Conservation (phyloP, 1,140 invertebrate genomes). For the Piezodorus guildinii region DNA sequence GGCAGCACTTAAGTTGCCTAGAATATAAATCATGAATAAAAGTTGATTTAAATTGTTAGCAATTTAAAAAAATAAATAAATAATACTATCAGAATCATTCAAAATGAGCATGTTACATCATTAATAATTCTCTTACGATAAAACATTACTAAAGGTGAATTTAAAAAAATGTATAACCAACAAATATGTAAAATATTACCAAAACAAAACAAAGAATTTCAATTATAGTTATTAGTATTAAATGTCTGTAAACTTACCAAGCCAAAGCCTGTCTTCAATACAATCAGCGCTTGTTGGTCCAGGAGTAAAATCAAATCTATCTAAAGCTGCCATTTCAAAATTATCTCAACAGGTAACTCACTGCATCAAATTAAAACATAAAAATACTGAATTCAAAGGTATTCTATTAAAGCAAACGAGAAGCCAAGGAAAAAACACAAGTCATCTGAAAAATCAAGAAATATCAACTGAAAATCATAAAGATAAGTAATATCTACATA, state of each 20-base stretch:
- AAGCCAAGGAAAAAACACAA: no score
- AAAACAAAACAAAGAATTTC: no score
- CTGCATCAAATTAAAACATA: no score
- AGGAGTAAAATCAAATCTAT: slow-evolving; percentile 43
- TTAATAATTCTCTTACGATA: neutral
- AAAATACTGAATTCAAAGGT: no score
- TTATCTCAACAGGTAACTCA: no score
- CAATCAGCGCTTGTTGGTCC: slow-evolving; percentile 51
- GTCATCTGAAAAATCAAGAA: no score
- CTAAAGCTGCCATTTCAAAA: neutral
- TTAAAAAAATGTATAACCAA: slow-evolving; percentile 8
- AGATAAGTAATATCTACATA: no score
- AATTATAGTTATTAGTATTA: no score
- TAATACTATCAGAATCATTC: neutral
- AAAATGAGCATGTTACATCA: neutral
- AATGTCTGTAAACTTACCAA: slow-evolving; percentile 38
- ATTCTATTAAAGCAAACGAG: no score
- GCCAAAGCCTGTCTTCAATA: slow-evolving; percentile 57
- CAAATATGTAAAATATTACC: neutral
- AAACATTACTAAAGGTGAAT: neutral
- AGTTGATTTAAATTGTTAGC: no score
- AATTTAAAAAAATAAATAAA: neutral
- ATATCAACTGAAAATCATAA: no score
- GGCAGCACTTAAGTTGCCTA: slow-evolving; percentile 66
- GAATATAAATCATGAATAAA: slow-evolving; percentile 19